Base-by-base conservation (phyloP, 2,888 invertebrate species). In the Apomyelois bistriatella region DNA sequence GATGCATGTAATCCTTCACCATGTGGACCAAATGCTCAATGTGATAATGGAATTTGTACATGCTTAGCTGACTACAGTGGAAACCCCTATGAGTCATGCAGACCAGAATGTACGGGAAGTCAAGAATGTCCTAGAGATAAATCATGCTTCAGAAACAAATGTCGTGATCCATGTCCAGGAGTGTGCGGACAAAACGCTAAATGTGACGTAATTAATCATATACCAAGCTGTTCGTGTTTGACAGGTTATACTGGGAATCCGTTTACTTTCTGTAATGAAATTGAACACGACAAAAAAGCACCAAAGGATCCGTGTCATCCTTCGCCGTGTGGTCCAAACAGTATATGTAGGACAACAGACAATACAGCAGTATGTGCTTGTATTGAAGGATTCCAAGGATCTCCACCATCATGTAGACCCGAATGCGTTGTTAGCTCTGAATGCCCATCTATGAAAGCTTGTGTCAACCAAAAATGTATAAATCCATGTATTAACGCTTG, bases 401-500 rank as follows among this genome's bases (percentile, higher is more conserved):
- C 94, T 53, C 96, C 97, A 53, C 96, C 96, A 32, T 91, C 93
- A 53, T 96, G 96, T 68, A 93, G 95, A 76, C 96, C 96, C 3
- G 96, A 96, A 84, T 97, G 97, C 77, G 92, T 96, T 38, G 94
- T 95, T 9, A 96, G 95, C 74, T 94, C 95, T 0, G 96, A 96
- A 84, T 97, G 96, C 76, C 92, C 94, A 7, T 94, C 94, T 59
- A 95, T 93, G 48, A 93, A 93, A 78, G 95, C 96, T n/a, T 96
- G 96, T 67, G 92, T 95, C 30, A 96, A 94, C 78, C 94, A 94
- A 70, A 95, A 94, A 80, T 97, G 97, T 77, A 91, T 93, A 0
- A 95, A 97, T 84, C 96, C 96, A 12, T 97, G 96, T 66, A 93
- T 94, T 0, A 95, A 95, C 56, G 94, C 95, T 30, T 97, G 97